Percentiles rank a stretch among this genome's conserved stretches.
These are phyloP conservation scores for Donacobius atricapilla DNA, from an alignment of 2,113 vertebrate genomes.

Conservation along the genomic window DNA sequence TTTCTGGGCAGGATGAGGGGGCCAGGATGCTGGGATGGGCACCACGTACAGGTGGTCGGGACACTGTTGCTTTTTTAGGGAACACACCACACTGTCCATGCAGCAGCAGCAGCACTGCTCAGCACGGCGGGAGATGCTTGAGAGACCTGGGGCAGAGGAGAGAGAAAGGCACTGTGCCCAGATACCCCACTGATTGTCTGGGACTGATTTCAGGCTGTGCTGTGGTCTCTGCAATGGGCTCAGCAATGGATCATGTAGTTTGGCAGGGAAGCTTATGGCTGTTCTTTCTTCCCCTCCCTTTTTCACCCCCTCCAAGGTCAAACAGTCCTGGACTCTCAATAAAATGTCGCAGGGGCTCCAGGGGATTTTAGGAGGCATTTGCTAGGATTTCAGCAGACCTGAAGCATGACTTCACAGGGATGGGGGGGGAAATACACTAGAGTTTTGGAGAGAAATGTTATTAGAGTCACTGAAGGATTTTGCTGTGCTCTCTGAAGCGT, in stretches of 20 bases:
- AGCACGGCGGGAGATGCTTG: fast-evolving
- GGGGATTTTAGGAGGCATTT: conserved; percentile 34
- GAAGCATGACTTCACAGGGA: conserved; percentile 1
- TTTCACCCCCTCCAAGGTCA: conserved; percentile 5
- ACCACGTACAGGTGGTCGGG: fast-evolving
- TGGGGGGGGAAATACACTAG: background rate
- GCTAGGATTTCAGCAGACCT: conserved; percentile 41
- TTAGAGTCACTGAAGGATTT: conserved; percentile 45
- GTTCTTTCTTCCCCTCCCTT: background rate
- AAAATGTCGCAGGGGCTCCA: background rate
- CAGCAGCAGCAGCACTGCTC: background rate
- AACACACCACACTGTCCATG: fast-evolving
- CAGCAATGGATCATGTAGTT: background rate
- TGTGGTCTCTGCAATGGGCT: background rate
- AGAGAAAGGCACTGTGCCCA: background rate
- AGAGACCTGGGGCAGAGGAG: background rate
- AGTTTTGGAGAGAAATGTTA: conserved; percentile 21
- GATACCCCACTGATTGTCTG: background rate
- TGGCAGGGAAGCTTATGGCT: background rate
- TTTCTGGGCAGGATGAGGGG: background rate
- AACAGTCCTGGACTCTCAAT: background rate
- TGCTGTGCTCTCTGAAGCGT: background rate
- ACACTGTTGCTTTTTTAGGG: background rate
- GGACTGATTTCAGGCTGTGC: background rate
- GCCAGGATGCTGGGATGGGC: background rate